phyloP scores from a whole-genome alignment of 2,797 vertebrate genomes.

The Microcaecilia unicolor region DNA sequence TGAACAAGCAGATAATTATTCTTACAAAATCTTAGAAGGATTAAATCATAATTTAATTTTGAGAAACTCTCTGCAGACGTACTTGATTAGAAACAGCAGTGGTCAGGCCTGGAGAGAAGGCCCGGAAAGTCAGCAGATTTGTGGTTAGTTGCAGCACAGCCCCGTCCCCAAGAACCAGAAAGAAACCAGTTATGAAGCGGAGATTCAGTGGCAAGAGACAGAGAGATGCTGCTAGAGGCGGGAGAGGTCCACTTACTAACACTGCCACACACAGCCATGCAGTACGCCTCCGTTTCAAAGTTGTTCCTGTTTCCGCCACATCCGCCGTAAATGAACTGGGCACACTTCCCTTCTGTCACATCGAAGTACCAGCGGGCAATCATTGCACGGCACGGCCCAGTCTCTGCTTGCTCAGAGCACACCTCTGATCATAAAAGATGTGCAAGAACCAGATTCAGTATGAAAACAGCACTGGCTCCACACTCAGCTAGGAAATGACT shows the following conservation, averaged over 20 bases:
- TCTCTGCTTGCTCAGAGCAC: conserved; percentile 90
- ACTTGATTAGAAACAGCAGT: conserved; percentile 27
- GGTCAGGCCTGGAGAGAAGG: conserved; percentile 18
- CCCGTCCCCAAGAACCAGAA: conserved; percentile 19
- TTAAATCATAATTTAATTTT: no score
- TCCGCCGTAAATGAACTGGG: conserved; percentile 94
- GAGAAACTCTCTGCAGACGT: conserved; percentile 18
- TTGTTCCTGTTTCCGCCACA: conserved; percentile 98
- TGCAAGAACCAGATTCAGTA: conserved; percentile 61
- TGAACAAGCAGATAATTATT: no score
- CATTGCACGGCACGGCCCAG: conserved; percentile 87
- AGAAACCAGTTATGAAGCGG: conserved; percentile 18
- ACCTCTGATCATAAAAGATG: conserved; percentile 82
- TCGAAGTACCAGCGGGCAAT: conserved; percentile 97
- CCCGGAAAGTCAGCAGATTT: conserved; percentile 17
- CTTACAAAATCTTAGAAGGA: no score
- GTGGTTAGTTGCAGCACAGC: conserved; percentile 50
- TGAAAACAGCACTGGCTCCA: no score
- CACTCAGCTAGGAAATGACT: no score
- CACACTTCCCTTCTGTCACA: conserved; percentile 81
- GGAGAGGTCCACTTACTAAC: conserved; percentile 81
- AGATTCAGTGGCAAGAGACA: conserved; percentile 27
- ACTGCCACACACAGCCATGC: conserved; percentile 93
- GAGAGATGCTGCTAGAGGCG: conserved; percentile 27
- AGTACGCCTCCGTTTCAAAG: conserved; percentile 97